A percentile compares a stretch with the other conserved stretches of the same genome.
Evolutionary conservation across 2,797 vertebrate species (phyloP).

Genomic region (Falco concolor): DNA sequence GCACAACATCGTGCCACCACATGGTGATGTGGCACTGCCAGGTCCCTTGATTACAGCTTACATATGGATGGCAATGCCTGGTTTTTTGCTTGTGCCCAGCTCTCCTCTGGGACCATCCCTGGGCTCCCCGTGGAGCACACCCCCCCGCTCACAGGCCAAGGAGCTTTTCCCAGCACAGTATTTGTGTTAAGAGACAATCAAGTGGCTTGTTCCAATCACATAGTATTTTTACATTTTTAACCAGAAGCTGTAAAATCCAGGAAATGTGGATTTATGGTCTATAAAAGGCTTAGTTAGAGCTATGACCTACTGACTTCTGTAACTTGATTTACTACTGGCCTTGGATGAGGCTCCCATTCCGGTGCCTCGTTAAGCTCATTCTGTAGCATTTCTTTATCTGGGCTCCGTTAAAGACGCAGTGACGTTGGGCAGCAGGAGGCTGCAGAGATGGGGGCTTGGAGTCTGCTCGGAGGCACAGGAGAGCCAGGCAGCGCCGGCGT

Average conservation of each 20-base stretch:
- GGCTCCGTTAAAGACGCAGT: background rate
- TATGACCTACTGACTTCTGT: slow-evolving; percentile 34
- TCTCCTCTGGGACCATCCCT: background rate
- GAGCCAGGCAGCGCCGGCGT: background rate
- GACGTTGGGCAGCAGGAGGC: background rate
- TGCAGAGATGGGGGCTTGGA: background rate
- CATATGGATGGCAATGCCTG: background rate
- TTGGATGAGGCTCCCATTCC: slow-evolving; percentile 19
- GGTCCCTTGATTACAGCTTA: background rate
- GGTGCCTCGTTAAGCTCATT: background rate
- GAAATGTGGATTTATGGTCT: slow-evolving; percentile 62
- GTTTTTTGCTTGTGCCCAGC: background rate
- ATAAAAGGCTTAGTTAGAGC: slow-evolving; percentile 55
- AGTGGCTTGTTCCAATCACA: background rate
- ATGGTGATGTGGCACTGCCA: background rate
- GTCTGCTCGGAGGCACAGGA: background rate
- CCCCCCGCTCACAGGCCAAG: background rate
- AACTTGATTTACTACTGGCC: slow-evolving; percentile 36
- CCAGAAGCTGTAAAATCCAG: slow-evolving; percentile 57
- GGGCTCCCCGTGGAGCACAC: background rate
- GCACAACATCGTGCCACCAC: background rate
- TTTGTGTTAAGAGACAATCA: background rate
- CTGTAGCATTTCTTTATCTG: background rate
- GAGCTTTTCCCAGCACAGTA: background rate
- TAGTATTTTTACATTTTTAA: background rate